Evolutionary conservation across 2,888 invertebrate species (phyloP), one percentile per base, ranked within the genome.

Genomic region (Pemphredon lugubris): DNA sequence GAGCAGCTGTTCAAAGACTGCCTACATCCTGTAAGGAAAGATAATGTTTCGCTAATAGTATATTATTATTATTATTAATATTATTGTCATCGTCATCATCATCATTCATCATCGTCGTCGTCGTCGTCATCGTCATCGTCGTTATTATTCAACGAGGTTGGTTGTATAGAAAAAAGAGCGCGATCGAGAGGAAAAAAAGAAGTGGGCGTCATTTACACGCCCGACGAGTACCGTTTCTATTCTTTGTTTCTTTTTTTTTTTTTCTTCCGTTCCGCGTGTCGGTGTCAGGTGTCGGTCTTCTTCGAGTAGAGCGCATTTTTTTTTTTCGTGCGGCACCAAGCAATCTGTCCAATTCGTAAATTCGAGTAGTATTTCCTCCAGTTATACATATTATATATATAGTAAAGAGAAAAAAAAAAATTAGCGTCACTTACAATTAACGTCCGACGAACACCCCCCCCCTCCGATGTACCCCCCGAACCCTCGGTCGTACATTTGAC

Each of bases 331-430:
- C 81, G 77, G 79, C 83, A 83, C 83, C 82, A 84, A 86, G 83
- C 83, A 88, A 89, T 89, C 88, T 88, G 89, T 88, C 88, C 89
- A 88, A 86, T 81, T 85, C 84, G 84, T 88, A 87, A n/a, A 86
- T 85, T 86, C 83, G 85, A n/a, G 84, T 89, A 88, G 87, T 89
- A 88, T 88, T 87, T 77, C 84, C 86, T 86, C 81, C 84, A 87
- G 77, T 85, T 87, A 84, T 86, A 82, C 70, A 84, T 84, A 79
- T 66, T 75, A 75, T 74, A 78, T 58, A 63, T 50, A 60, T 37
- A 68, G 51, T 42, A 74, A 70, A 77, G 59, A 45, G 64, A 74
- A 73, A 64, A 74, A 73, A 64, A 77, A 64, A 83, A 86, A 83
- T 86, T 87, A 87, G 86, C 86, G 84, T 87, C 84, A 85, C 83